Evolutionary conservation across 2,888 invertebrate genomes (phyloP).

Genomic region (Cerceris ruficornis): DNA sequence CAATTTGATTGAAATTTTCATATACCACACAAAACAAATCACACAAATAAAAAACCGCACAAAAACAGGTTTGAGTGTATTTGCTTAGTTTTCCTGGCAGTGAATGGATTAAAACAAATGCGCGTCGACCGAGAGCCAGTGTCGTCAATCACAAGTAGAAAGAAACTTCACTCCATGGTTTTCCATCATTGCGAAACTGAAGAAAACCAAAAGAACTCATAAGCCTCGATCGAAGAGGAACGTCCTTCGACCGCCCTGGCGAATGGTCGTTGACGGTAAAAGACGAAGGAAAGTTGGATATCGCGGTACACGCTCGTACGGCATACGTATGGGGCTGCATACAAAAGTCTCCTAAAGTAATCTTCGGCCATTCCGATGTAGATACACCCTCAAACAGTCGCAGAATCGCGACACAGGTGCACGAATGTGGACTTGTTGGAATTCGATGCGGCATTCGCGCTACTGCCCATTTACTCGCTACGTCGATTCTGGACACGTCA

Average conservation of each 20-base stretch:
- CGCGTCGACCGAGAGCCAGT: too few relatives aligned
- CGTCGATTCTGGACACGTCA: slow-evolving; percentile 51
- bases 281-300: slow-evolving; percentile 50
- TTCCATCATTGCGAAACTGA: too few relatives aligned
- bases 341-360: slow-evolving; percentile 74
- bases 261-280: neutral
- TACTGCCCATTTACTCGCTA: slow-evolving; percentile 47
- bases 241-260: neutral
- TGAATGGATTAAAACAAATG: too few relatives aligned
- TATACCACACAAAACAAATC: too few relatives aligned
- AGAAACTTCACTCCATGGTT: too few relatives aligned
- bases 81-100: too few relatives aligned
- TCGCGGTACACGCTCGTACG: slow-evolving; percentile 46
- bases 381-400: neutral
- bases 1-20: too few relatives aligned
- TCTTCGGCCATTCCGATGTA: slow-evolving; percentile 40
- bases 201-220: too few relatives aligned
- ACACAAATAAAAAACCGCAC: too few relatives aligned
- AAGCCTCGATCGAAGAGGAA: too few relatives aligned
- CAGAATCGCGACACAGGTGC: neutral
- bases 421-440: slow-evolving; percentile 42
- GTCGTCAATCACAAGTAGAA: too few relatives aligned
- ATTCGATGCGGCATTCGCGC: slow-evolving; percentile 43
- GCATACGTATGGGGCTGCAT: slow-evolving; percentile 72
- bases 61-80: too few relatives aligned